A percentile compares a stretch with the other conserved stretches of the same genome.
Evolutionary conservation across 2,888 invertebrate genomes (phyloP).

Genomic region (Hyposoter didymator): DNA sequence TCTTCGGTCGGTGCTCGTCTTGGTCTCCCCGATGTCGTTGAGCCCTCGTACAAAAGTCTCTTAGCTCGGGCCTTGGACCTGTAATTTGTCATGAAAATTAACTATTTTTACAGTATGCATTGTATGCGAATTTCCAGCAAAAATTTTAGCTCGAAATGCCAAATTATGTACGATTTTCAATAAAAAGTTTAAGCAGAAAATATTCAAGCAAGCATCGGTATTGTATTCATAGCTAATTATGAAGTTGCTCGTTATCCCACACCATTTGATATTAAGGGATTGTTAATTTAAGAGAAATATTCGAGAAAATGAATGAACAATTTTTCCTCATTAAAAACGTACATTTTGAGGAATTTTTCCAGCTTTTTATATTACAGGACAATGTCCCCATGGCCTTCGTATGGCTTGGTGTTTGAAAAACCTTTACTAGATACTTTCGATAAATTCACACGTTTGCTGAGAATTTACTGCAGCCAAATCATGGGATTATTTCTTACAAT

Average conservation of each 20-base stretch:
- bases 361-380: too few relatives aligned
- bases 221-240: neutral
- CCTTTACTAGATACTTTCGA: neutral
- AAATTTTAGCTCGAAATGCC: neutral
- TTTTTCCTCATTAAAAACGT: too few relatives aligned
- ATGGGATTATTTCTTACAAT: neutral
- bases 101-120: neutral
- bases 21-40: constrained; percentile 83
- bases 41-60: constrained; percentile 85
- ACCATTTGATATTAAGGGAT: neutral
- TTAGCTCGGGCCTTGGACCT: constrained; percentile 86
- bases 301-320: too few relatives aligned
- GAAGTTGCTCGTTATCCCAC: neutral
- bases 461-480: neutral
- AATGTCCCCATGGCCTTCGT: too few relatives aligned
- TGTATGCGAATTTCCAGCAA: neutral
- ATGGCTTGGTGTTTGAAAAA: neutral
- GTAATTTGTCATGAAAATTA: constrained; percentile 43
- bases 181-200: neutral
- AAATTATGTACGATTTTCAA: neutral
- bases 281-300: neutral
- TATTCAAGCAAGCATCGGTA: neutral
- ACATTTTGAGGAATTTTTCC: too few relatives aligned
- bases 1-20: constrained; percentile 89
- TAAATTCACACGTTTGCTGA: too few relatives aligned